These are phyloP conservation scores for Sciurus carolinensis DNA, from an alignment of 2,797 vertebrate species.

Conservation along the genomic window DNA sequence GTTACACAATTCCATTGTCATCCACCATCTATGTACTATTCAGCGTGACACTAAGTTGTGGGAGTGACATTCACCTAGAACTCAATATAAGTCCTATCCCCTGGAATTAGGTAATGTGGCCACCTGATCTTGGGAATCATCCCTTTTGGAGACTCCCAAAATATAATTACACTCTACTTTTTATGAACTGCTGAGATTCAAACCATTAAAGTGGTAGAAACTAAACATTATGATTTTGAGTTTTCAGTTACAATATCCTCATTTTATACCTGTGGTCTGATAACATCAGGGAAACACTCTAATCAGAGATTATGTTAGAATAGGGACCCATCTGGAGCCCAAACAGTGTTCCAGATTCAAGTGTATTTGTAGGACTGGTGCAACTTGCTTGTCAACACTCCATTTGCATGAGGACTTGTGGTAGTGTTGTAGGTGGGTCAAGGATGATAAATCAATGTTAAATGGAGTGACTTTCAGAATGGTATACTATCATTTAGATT, in stretches of 20 bases:
- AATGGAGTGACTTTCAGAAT: not conserved
- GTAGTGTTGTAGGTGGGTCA: not conserved
- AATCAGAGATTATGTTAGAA: not conserved
- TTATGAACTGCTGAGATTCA: slow-evolving; percentile 47
- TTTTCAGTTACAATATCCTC: slow-evolving; percentile 50
- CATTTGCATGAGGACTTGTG: not conserved
- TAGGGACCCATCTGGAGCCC: not conserved
- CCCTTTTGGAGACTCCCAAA: slow-evolving; percentile 49
- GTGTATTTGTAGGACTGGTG: not conserved
- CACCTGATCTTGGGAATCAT: slow-evolving; percentile 59
- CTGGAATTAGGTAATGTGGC: slow-evolving; percentile 30
- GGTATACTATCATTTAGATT: not conserved
- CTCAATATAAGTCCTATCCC: not conserved
- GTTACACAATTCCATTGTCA: not conserved
- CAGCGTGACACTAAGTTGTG: not conserved
- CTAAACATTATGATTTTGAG: slow-evolving; percentile 56
- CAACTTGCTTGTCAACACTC: not conserved
- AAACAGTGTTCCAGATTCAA: slow-evolving; percentile 9
- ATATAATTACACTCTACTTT: slow-evolving; percentile 66
- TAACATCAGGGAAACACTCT: slow-evolving; percentile 9
- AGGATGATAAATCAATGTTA: not conserved
- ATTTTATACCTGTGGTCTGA: slow-evolving; percentile 54
- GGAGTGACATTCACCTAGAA: not conserved
- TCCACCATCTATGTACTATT: not conserved
- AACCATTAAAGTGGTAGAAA: slow-evolving; percentile 13